Conservation (phyloP, 2,888 invertebrate species). For the Resseliella maxima region DNA sequence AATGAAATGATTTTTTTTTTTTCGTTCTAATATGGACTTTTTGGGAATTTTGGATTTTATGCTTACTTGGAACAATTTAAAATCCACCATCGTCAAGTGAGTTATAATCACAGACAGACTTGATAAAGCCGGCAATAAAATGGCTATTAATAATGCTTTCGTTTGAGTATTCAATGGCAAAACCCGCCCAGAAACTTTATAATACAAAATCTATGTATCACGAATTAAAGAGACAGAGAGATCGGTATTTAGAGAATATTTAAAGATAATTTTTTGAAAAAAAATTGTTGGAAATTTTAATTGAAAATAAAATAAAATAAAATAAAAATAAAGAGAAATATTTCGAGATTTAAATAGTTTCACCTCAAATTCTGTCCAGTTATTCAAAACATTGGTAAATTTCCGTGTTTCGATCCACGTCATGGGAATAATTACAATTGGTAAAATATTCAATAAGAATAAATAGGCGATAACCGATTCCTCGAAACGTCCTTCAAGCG, state of each 20-base stretch:
- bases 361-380: slow-evolving; percentile 78
- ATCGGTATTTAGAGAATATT: too few species aligned
- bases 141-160: slow-evolving; percentile 71
- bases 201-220: slow-evolving; percentile 70
- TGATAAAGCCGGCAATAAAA: slow-evolving; percentile 73
- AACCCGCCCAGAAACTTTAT: slow-evolving; percentile 71
- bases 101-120: slow-evolving; percentile 75
- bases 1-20: slow-evolving; percentile 1
- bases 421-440: slow-evolving; percentile 73
- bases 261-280: not conserved
- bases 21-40: not conserved
- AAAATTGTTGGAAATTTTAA: slow-evolving; percentile 30
- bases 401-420: slow-evolving; percentile 77
- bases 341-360: slow-evolving; percentile 56
- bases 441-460: slow-evolving; percentile 78
- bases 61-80: slow-evolving; percentile 72
- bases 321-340: not conserved
- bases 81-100: slow-evolving; percentile 78
- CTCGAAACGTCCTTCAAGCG: slow-evolving; percentile 77
- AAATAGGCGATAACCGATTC: slow-evolving; percentile 81
- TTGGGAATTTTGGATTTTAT: slow-evolving; percentile 38
- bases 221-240: too few species aligned
- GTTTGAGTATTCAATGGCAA: slow-evolving; percentile 72
- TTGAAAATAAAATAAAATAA: not conserved
- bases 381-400: slow-evolving; percentile 72